These are phyloP conservation scores for Chondrosia reniformis DNA, from an alignment of 37 sponge, comb jelly and placozoan genomes.

Conservation along the genomic window DNA sequence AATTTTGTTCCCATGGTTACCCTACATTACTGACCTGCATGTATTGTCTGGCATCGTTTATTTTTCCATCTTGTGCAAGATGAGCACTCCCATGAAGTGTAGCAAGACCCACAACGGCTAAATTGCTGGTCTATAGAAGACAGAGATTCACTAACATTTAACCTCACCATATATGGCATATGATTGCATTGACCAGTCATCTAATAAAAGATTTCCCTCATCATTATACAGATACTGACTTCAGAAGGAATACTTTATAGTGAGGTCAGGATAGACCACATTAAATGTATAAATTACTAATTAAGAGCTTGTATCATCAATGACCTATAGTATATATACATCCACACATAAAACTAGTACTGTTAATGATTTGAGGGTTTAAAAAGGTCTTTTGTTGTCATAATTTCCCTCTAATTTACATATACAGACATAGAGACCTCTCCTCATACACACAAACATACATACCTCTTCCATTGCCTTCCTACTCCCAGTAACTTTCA, in stretches of 20 bases:
- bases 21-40: no score
- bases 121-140: conserved; percentile 41
- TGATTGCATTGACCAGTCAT: no score
- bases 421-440: neutral
- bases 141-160: neutral
- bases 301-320: no score
- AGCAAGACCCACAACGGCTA: conserved; percentile 79
- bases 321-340: no score
- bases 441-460: neutral
- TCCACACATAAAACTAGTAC: no score
- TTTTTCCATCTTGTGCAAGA: conserved; percentile 67
- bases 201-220: no score
- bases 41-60: conserved; percentile 68
- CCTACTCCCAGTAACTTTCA: conserved; percentile 46
- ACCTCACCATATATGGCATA: neutral
- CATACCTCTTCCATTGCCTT: conserved; percentile 53
- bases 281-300: no score
- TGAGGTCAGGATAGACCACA: no score
- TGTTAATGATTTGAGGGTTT: no score
- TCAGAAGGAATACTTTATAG: no score
- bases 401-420: neutral
- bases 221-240: no score
- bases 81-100: conserved; percentile 77
- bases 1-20: neutral
- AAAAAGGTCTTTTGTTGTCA: no score